These are phyloP conservation scores for Palloptera scutellata DNA, from an alignment of 2,888 invertebrate genomes.

Conservation along the genomic window DNA sequence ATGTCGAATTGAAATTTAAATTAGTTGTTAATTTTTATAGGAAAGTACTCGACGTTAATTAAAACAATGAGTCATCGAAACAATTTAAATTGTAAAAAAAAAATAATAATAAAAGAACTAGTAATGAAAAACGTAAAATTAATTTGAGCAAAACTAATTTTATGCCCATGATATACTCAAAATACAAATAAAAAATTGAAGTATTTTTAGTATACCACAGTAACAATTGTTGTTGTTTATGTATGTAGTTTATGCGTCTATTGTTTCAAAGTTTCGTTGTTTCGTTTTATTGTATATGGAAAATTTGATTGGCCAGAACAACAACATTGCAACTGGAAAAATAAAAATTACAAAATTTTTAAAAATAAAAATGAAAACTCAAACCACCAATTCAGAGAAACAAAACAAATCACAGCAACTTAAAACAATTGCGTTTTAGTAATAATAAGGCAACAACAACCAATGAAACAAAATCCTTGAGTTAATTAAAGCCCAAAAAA, in stretches of 20 bases:
- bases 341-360: slow-evolving; percentile 3
- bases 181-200: neutral
- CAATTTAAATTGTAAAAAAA: no score
- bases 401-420: no score
- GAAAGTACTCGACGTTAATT: no score
- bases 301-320: neutral
- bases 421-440: slow-evolving; percentile 27
- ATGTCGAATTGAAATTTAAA: no score
- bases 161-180: neutral
- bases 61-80: no score
- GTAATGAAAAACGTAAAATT: neutral
- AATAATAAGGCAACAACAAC: neutral
- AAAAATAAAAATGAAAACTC: slow-evolving; percentile 11
- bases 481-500: neutral
- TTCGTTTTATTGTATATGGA: no score
- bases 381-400: neutral
- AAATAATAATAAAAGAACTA: no score
- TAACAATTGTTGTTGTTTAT: slow-evolving; percentile 5
- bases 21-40: no score
- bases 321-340: slow-evolving; percentile 3
- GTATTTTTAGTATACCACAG: slow-evolving; percentile 6
- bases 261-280: no score
- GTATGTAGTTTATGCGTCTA: no score
- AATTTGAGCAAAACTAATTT: slow-evolving; percentile 2
- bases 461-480: slow-evolving; percentile 8